Base-by-base conservation (phyloP, 2,888 invertebrate species). In the Torymus texanus region DNA sequence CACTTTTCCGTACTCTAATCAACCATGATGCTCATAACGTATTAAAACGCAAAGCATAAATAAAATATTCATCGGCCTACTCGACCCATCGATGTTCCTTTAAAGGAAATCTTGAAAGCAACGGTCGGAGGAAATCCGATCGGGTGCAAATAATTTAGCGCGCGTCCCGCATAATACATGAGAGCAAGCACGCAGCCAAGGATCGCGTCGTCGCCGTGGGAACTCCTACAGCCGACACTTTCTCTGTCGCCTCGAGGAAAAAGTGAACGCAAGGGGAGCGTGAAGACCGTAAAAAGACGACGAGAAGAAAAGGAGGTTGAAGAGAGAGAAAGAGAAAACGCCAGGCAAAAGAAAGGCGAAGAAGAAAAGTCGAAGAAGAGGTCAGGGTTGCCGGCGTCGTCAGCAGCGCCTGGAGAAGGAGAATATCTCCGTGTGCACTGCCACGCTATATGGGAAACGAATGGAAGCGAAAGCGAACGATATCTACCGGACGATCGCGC, bases 401-500 rank as follows among this genome's bases (percentile, higher is more conserved):
- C 41, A 1, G 29, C 29, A 41, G 41, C 41, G 41, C 41, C 41
- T 41, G 41, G 41, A 41, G 41, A 41, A 41, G 41, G 41, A 41
- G 41, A 41, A 41, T 41, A 41, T 41, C 41, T 41, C 41, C 8
- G 41, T 8, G 41, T 41, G 41, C 10, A 8, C 41, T 41, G 41
- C 41, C 41, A 41, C 41, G 8, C 80, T 29, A 29, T 41, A 41
- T 62, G 73, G 71, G 70, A 53, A 18, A 63, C 75, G 75, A 79
- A 77, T 79, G 78, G 81, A 84, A 85, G 84, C 84, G 84, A 84
- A 85, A 86, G 85, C 81, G 81, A 86, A 84, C 85, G 87, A 87
- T 87, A 87, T 87, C 86, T 85, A 85, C 83, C 83, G 85, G 84
- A 80, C 83, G 86, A 86, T 87, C 86, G 62, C 56, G 70, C 41